Evolutionary conservation across 2,888 invertebrate species (phyloP), one percentile per base, ranked within the genome.

Genomic region (Terebella lapidaria): DNA sequence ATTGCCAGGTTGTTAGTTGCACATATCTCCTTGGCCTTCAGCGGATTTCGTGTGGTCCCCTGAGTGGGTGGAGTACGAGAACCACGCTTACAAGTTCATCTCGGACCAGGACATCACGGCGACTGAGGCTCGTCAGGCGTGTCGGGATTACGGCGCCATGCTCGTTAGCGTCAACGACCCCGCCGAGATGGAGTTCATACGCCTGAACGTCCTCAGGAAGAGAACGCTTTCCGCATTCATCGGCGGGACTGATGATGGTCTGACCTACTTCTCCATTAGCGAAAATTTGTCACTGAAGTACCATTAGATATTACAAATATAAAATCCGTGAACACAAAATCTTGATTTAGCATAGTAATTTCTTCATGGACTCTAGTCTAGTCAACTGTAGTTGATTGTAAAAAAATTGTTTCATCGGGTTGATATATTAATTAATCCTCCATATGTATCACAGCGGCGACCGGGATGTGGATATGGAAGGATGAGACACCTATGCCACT

Each of bases 141-240:
- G 63, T 30, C 10, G 24, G 25, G 35, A 52, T 18, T 4, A 53
- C 25, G 61, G 63, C 3, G 63, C 35, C 2, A 29, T 61, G 53
- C 54, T 63, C 20, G 47, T 61, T n/a, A 51, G 51, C 20, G 46
- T 63, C 18, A 52, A 58, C 51, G 27, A 47, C 27, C 22, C 22
- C 49, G 61, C 54, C 27, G 61, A 64, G 53, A 46, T 47, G 25
- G 28, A 62, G 22, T 61, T 64, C 47, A 24, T 64, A 3, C 49
- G 24, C 2, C 22, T 24, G 18, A 54, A 29, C 15, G 64, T 64
- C 5, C 59, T 64, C 24, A 10, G 52, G 4, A 54, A 54, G 27
- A 35, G 64, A 20, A 61, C 64, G 18, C 59, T 64, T 3, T 57
- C 54, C 46, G 61, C 51, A 28, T 64, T 62, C 47, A 59, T 64